Evolutionary conservation across 2,797 vertebrate species (phyloP).

Genomic region (Phataginus tricuspis): DNA sequence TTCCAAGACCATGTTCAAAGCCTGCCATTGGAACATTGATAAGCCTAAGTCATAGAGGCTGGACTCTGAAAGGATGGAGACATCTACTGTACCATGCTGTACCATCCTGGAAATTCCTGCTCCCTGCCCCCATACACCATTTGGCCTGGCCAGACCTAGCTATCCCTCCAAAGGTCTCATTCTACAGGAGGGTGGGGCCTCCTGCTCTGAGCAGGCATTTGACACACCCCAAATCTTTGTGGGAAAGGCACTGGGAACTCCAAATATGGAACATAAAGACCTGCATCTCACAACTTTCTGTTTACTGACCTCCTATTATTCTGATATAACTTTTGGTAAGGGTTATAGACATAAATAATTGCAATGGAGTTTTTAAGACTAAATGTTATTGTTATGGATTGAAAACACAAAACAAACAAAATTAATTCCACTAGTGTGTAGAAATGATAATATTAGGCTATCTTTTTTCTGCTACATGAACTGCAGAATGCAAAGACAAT

Average conservation of each 20-base stretch:
- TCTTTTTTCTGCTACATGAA: conserved; percentile 25
- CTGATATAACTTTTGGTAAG: not conserved
- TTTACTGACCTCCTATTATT: conserved; percentile 18
- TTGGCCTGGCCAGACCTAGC: not conserved
- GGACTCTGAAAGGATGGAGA: not conserved
- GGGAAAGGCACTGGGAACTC: not conserved
- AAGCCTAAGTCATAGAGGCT: not conserved
- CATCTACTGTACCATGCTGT: not conserved
- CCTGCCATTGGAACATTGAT: not conserved
- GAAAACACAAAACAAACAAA: conserved; percentile 45
- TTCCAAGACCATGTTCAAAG: not conserved
- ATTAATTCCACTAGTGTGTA: conserved; percentile 3
- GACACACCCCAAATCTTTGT: not conserved
- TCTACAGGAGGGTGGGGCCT: not conserved
- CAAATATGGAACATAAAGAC: not conserved
- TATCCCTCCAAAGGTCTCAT: not conserved
- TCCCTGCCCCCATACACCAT: not conserved
- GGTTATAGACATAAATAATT: conserved; percentile 29
- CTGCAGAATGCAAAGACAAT: conserved; percentile 46
- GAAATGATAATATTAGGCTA: conserved; percentile 23
- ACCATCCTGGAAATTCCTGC: not conserved
- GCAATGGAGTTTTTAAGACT: not conserved
- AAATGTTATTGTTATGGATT: conserved; percentile 28
- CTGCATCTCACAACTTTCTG: not conserved
- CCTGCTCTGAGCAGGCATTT: not conserved